Evolutionary conservation across 2,797 vertebrate species (phyloP).

Genomic region (Diceros bicornis): DNA sequence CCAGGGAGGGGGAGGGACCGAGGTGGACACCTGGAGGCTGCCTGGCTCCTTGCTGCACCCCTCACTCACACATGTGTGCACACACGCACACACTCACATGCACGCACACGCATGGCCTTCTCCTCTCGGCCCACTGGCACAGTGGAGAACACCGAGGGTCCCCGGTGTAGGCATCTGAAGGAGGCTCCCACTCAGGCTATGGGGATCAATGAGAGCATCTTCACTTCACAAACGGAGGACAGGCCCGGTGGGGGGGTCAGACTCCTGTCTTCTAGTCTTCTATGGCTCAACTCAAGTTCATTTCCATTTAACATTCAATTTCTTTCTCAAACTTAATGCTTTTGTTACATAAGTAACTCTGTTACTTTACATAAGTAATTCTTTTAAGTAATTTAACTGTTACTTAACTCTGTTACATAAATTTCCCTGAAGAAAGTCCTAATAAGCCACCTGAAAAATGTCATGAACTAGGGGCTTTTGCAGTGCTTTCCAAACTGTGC

Average conservation of each 20-base stretch:
- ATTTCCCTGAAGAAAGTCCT: neutral
- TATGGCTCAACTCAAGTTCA: neutral
- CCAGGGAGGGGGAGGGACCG: neutral
- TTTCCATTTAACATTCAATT: neutral
- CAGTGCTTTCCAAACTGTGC: neutral
- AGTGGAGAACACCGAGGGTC: no score
- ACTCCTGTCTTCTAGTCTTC: no score
- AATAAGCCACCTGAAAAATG: neutral
- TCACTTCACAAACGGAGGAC: neutral
- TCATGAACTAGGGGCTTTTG: neutral
- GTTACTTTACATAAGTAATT: neutral
- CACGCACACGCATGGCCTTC: neutral
- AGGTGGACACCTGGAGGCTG: neutral
- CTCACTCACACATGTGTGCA: neutral
- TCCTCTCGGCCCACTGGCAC: neutral
- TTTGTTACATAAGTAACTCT: neutral
- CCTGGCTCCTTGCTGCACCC: neutral
- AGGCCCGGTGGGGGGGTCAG: fast-evolving
- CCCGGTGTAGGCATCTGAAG: neutral
- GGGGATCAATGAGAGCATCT: neutral
- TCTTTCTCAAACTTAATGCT: neutral
- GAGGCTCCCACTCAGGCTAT: neutral
- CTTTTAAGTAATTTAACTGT: no score
- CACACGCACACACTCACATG: neutral
- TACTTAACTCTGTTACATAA: neutral